phyloP scores from a whole-genome alignment of 2,797 vertebrate genomes.

The Mallotus villosus region DNA sequence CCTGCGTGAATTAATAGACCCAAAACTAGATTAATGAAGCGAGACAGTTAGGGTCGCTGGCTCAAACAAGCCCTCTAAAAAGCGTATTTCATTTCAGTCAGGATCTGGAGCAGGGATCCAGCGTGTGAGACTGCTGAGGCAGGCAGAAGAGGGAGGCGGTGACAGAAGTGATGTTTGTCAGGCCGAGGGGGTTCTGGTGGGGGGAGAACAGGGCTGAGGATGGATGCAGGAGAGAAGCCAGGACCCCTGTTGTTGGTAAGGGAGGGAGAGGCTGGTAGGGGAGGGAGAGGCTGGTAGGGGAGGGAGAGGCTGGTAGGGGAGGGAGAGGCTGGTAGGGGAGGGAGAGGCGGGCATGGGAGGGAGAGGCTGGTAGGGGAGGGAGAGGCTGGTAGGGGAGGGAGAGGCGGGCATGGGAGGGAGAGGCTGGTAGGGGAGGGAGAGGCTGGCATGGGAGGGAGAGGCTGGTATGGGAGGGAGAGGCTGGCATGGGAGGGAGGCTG shows the following conservation, averaged over 20 bases:
- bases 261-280: constrained; percentile 51
- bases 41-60: constrained; percentile 42
- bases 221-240: constrained; percentile 29
- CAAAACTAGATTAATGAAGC: constrained; percentile 52
- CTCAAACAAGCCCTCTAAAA: constrained; percentile 50
- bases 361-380: too few relatives aligned
- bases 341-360: too few relatives aligned
- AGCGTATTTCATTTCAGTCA: constrained; percentile 45
- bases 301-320: too few relatives aligned
- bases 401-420: too few relatives aligned
- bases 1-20: constrained; percentile 60
- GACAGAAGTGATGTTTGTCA: constrained; percentile 35
- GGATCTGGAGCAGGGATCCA: not conserved
- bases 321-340: too few relatives aligned
- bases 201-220: constrained; percentile 36
- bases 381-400: too few relatives aligned
- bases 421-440: too few relatives aligned
- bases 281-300: too few relatives aligned
- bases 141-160: constrained; percentile 39
- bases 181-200: constrained; percentile 22
- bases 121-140: constrained; percentile 34
- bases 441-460: too few relatives aligned
- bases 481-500: too few relatives aligned
- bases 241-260: constrained; percentile 47
- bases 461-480: constrained; percentile 37